Base-by-base conservation (phyloP, 2,113 vertebrate species). In the Indicator maculatus region DNA sequence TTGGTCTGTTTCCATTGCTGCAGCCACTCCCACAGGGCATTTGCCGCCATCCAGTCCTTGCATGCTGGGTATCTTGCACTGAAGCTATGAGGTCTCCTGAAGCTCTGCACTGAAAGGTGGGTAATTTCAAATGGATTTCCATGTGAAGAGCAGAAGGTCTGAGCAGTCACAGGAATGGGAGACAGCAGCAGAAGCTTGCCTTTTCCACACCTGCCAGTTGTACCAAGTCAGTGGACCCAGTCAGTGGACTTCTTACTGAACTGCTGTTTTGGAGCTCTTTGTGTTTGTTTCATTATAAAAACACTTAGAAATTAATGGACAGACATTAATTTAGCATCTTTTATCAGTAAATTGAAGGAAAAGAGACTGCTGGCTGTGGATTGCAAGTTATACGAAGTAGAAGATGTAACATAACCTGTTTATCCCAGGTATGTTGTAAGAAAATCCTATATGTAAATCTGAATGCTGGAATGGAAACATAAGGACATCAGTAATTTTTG, bases 241-340 rank as follows among this genome's bases (percentile, higher is more conserved):
- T 0, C n/a, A n/a, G n/a, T n/a, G n/a, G 1, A 19, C 12, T 64
- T 55, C 17, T 58, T 55, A 55, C 0, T 0, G 0, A 31, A 28
- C 23, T 61, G 39, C 44, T 76, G 11, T 18, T 52, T 36, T 44
- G 30, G 15, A 58, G n/a, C 11, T 36, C 26, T 69, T 74, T 31
- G 5, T 28, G 5, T 75, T 60, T n/a, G 18, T 60, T 82, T 38
- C 4, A 12, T 89, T 87, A 64, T 9, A 39, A 58, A 58, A 89
- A 8, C 65, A 60, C 13, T 4, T 38, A 30, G 44, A 72, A 83
- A 67, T 83, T 16, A 21, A 12, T 59, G 27, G 19, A 12, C 45
- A 76, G 31, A 41, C 13, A 28, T 24, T 33, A 11, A 23, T 86
- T n/a, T 27, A 41, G 10, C 63, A 12, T 75, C 11, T 76, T 44